A percentile compares a stretch with the other conserved stretches of the same genome.
Evolutionary conservation across 1,140 invertebrate genomes (phyloP).

Genomic region (Drosophila parabipectinata): DNA sequence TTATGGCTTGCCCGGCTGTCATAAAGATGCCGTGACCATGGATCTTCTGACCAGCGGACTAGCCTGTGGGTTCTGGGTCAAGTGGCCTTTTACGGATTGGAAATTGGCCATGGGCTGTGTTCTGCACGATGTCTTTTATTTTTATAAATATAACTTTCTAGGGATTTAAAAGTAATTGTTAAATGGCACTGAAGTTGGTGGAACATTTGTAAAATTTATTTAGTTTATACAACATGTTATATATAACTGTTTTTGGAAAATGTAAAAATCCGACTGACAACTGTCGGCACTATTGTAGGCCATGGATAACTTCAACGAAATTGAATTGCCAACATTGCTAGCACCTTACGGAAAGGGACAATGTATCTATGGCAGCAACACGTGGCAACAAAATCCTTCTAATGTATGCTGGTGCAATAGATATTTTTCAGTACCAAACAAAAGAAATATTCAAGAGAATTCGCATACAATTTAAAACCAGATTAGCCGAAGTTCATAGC

Average conservation of each 20-base stretch:
- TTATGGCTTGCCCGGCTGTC: constrained; percentile 43
- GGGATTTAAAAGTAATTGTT: not conserved
- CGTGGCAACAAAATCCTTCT: constrained; percentile 27
- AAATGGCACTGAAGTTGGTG: not conserved
- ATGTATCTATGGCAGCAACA: constrained; percentile 31
- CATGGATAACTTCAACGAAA: not conserved
- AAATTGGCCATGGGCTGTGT: constrained; percentile 11
- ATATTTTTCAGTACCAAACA: constrained; percentile 20
- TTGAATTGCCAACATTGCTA: not conserved
- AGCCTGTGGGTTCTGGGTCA: constrained; percentile 4
- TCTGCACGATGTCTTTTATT: not conserved
- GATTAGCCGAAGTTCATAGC: constrained; percentile 19
- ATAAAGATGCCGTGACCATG: constrained; percentile 48
- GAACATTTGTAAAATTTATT: not conserved
- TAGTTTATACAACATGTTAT: too few species aligned
- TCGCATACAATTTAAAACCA: constrained; percentile 35
- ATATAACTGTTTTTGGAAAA: too few species aligned
- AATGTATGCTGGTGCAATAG: constrained; percentile 28
- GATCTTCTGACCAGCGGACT: constrained; percentile 4
- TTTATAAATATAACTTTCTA: not conserved
- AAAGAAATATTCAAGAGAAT: constrained; percentile 20
- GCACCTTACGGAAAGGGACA: not conserved
- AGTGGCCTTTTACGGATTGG: constrained; percentile 8
- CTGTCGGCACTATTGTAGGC: too few species aligned
- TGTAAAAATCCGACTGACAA: too few species aligned